Conservation (phyloP, 2,888 invertebrate species). For the Thymelicus lineola region DNA sequence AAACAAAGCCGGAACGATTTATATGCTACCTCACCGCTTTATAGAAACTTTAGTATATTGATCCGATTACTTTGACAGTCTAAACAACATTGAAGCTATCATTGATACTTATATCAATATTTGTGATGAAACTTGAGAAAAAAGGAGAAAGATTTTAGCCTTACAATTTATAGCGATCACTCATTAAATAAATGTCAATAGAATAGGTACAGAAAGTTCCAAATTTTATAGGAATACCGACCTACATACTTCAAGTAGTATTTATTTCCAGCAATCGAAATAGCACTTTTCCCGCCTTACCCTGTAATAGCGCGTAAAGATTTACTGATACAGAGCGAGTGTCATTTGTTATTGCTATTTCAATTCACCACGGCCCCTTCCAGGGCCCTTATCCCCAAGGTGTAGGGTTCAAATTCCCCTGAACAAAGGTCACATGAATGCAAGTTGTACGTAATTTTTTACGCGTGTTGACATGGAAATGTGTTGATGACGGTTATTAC, state of each 20-base stretch:
- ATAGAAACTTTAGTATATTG: too few relatives aligned
- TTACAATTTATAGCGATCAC: too few relatives aligned
- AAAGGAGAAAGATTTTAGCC: too few relatives aligned
- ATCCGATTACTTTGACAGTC: too few relatives aligned
- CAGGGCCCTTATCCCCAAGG: neutral
- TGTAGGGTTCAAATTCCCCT: slow-evolving; percentile 1
- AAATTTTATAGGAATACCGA: neutral
- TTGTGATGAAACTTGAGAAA: too few relatives aligned
- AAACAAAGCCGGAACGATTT: too few relatives aligned
- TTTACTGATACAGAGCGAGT: slow-evolving; percentile 59
- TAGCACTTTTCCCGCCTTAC: slow-evolving; percentile 19
- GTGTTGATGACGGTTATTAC: slow-evolving; percentile 72
- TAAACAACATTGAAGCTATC: too few relatives aligned
- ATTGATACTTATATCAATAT: too few relatives aligned
- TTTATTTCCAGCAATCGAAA: slow-evolving; percentile 17
- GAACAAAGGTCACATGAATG: slow-evolving; percentile 24
- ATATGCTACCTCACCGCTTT: too few relatives aligned
- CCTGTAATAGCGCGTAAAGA: slow-evolving; percentile 63
- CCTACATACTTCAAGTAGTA: neutral
- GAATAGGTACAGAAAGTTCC: neutral
- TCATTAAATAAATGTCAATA: too few relatives aligned
- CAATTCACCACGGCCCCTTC: neutral
- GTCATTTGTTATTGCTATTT: slow-evolving; percentile 69
- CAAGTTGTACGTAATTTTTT: slow-evolving; percentile 44
- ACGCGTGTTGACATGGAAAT: slow-evolving; percentile 73